Base-by-base conservation (phyloP, 1,140 invertebrate species). In the Aricia agestis region DNA sequence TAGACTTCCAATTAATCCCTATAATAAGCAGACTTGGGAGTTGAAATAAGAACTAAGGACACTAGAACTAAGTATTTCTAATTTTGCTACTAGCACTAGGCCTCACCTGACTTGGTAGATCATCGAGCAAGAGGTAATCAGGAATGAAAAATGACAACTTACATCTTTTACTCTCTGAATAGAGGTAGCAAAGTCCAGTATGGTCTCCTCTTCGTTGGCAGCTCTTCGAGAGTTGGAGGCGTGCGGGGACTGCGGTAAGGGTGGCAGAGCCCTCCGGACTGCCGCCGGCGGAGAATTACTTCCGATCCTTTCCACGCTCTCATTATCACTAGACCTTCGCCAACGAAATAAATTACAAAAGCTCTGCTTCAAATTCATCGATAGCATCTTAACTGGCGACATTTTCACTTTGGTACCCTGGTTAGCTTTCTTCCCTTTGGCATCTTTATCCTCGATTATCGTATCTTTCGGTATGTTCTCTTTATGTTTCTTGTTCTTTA, bases 91-190 rank as follows among this genome's bases (percentile, higher is more conserved):
- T 4, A 36, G 1, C 36, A 11, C 1, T 52, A 52, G 7, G 9
- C 11, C 11, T 52, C 4, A 52, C 45, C 45, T 52, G 45, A 52
- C 1, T 6, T 42, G 41, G 1, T 1, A 15, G 3, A 9, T 52
- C 45, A 9, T 52, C 45, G 45, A 15, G 36, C 36, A 36, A 52
- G 11, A 13, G 45, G 45, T 52, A 13, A 52, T 36, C 45, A 52
- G 3, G 6, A 11, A 52, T 52, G 45, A 65, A 69, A 61, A 71
- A 36, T 63, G 41, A 70, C 59, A 71, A 95, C 96, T 94, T 92
- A 98, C 97, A 92, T 98, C 97, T 94, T 98, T 98, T 18, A 98
- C 97, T 94, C 96, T 97, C 85, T 98, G 96, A 81, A 98, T 98
- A 76, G 96, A 98, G 4, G 96, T 96, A 17, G 97, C 96, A 93